These are phyloP conservation scores for Sebastes hubbsi DNA, from an alignment of 2,797 vertebrate genomes.

Conservation along the genomic window DNA sequence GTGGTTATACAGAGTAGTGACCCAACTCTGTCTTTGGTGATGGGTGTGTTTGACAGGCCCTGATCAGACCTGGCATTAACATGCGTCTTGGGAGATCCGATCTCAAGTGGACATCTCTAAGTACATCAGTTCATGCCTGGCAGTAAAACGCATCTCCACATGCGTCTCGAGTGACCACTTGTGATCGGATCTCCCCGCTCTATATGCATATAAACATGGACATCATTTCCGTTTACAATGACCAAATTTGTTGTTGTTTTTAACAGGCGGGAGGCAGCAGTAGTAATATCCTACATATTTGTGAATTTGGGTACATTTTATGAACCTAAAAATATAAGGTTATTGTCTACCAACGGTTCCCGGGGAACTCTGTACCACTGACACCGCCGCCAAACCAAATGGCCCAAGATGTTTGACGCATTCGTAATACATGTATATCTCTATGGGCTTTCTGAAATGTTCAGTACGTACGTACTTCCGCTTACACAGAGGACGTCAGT, in stretches of 20 bases:
- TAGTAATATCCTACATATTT: neutral
- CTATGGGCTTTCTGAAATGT: neutral
- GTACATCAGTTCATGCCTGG: neutral
- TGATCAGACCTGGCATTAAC: neutral
- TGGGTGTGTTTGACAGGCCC: constrained; percentile 8
- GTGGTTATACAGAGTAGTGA: neutral
- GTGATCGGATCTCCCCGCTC: too few species aligned
- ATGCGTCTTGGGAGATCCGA: neutral
- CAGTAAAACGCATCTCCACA: neutral
- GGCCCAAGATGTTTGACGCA: neutral
- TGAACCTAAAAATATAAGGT: neutral
- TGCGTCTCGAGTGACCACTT: neutral
- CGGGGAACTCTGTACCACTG: neutral
- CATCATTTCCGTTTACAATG: too few species aligned
- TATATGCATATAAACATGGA: too few species aligned
- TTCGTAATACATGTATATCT: neutral
- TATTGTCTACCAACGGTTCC: neutral
- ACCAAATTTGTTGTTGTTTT: too few species aligned
- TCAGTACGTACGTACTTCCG: neutral
- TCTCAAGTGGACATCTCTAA: neutral
- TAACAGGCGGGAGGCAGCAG: neutral
- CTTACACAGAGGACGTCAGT: too few species aligned
- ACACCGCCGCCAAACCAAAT: neutral
- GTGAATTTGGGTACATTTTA: too few species aligned
- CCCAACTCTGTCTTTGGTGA: neutral